These are phyloP conservation scores for Dicyrtomina minuta DNA, from an alignment of 2,888 invertebrate genomes.

Conservation along the genomic window DNA sequence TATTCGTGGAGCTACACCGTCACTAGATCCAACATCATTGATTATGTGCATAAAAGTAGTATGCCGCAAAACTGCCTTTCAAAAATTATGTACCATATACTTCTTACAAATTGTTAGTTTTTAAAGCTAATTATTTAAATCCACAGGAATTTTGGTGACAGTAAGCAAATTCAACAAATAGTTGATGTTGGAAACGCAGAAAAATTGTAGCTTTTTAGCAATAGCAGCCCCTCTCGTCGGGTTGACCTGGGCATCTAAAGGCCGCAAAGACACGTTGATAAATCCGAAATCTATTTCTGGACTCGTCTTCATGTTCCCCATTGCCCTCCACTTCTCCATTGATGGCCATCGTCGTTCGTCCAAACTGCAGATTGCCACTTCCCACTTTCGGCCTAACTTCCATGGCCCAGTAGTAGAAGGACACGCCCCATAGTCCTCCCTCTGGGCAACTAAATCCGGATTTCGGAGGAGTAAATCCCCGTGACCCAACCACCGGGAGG, in stretches of 20 bases:
- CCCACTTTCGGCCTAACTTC: constrained; percentile 11
- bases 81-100: too few relatives aligned
- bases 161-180: too few relatives aligned
- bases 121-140: too few relatives aligned
- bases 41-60: too few relatives aligned
- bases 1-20: too few relatives aligned
- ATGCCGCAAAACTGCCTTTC: too few relatives aligned
- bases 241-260: neutral
- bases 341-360: constrained; percentile 34
- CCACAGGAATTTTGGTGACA: too few relatives aligned
- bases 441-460: constrained; percentile 27
- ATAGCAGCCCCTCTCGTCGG: neutral
- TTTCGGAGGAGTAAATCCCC: constrained; percentile 18
- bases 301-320: constrained; percentile 10
- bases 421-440: constrained; percentile 12
- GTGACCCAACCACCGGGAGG: constrained; percentile 9
- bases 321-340: constrained; percentile 35
- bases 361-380: constrained; percentile 19
- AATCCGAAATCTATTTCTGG: neutral
- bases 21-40: too few relatives aligned
- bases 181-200: too few relatives aligned
- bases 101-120: too few relatives aligned
- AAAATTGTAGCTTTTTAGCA: too few relatives aligned
- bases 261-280: neutral
- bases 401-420: constrained; percentile 26